Base-by-base conservation (phyloP, 2,888 invertebrate genomes). In the Arctia plantaginis region DNA sequence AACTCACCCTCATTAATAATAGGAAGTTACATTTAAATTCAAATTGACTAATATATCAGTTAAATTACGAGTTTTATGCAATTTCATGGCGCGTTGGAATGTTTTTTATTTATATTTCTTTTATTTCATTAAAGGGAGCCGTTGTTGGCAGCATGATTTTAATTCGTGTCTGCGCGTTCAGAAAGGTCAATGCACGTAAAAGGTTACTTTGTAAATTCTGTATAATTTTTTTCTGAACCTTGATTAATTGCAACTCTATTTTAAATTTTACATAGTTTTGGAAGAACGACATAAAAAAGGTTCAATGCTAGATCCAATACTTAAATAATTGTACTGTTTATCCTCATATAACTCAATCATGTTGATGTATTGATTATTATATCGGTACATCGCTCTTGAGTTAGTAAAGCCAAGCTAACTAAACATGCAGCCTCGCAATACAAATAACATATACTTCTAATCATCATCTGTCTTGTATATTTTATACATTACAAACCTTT, bases 31-130 rank as follows among this genome's bases (percentile, higher is more conserved):
- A 87, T 86, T 89, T 82, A 84, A 88, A 86, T 88, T 89, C 82
- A 88, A 89, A 88, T 88, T 82, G 86, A 82, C 84, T 85, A 86
- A 85, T 87, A 87, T 86, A 87, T 88, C 85, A 87, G 82, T 69
- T 75, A 85, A 87, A 69, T 69, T 69, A 55, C 51, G 55, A 55
- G 51, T 35, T 35, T 68, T 68, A 35, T 68, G 47, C 35, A n/a
- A 68, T 68, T 68, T 69, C 18, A 55, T 69, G 55, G 55, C 69
- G 33, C 27, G 69, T 35, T 69, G 55, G 27, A 39, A 69, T 69
- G 69, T n/a, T 55, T 51, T 66, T 51, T 33, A 33, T 47, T 66
- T 70, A 55, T 69, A n/a, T 27, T 35, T 69, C 44, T 47, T 44
- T 13, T 35, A 6, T 68, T 33, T 33, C 13, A 51, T 33, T n/a